Percentiles rank a stretch among this genome's conserved stretches.
phyloP scores from a whole-genome alignment of 1,140 invertebrate species.

The Drosophila arawakana region DNA sequence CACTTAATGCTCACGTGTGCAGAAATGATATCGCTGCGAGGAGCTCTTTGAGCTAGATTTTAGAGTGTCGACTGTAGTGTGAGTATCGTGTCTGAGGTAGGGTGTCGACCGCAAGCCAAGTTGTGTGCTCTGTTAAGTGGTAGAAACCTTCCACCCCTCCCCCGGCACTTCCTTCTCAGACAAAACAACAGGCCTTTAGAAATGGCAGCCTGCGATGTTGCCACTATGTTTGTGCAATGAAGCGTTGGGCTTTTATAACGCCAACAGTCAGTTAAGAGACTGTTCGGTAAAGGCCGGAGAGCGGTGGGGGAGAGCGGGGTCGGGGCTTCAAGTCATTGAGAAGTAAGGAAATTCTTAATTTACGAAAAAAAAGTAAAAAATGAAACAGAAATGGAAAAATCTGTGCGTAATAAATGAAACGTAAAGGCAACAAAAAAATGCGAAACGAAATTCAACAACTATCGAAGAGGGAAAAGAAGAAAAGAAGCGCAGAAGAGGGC shows the following conservation, averaged over 20 bases:
- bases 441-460: constrained; percentile 65
- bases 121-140: constrained; percentile 70
- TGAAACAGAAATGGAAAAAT: constrained; percentile 47
- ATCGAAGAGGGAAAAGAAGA: constrained; percentile 1
- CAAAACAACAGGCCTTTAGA: constrained; percentile 63
- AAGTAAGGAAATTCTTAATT: constrained; percentile 76
- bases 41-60: constrained; percentile 34
- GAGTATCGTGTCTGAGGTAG: constrained; percentile 25
- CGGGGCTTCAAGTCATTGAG: constrained; percentile 59
- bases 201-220: constrained; percentile 56
- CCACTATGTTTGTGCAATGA: constrained; percentile 79
- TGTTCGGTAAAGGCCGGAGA: constrained; percentile 14
- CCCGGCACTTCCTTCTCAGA: background rate
- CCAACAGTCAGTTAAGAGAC: constrained; percentile 74
- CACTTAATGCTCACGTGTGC: constrained; percentile 67
- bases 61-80: constrained; percentile 28
- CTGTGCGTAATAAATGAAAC: constrained; percentile 74
- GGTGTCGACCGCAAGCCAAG: constrained; percentile 62
- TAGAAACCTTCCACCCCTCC: constrained; percentile 21
- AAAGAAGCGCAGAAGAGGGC: background rate
- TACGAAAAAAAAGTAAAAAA: constrained; percentile 44
- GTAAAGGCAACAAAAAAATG: constrained; percentile 53
- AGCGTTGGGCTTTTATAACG: constrained; percentile 79
- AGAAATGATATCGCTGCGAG: constrained; percentile 58
- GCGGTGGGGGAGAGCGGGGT: background rate